Evolutionary conservation across 2,797 vertebrate genomes (phyloP), one percentile per base, ranked within the genome.

Genomic region (Cirrhinus mrigala): DNA sequence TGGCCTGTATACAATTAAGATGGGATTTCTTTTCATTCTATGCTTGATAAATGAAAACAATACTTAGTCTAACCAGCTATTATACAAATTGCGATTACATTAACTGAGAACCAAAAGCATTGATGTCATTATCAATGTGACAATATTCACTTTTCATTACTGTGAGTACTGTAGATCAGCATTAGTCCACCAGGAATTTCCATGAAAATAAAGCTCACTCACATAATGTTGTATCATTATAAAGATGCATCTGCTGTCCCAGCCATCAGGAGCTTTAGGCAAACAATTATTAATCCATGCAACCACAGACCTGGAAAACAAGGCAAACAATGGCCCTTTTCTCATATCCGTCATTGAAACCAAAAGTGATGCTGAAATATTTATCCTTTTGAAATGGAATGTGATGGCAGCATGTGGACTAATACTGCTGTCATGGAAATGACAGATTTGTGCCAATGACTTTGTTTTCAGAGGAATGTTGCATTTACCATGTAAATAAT

Each of bases 301-400:
- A 75, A 76, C 33, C 7, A 70, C 40, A 81, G 24, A 69, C 12
- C 73, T 82, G 22, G 54, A 40, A 83, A 29, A 56, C 56, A 18
- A 79, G 58, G 70, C 27, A 87, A 60, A 82, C 52, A 50, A 24
- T 4, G 11, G 33, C 37, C 15, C 20, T 68, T 82, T 70, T 64
- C 40, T 44, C 50, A 50, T 70, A 86, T 82, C 40, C 62, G 16
- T 44, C 50, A 64, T 64, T 14, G 27, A 37, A 46, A 29, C 70
- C 27, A 37, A 50, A 82, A 82, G 52, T 77, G 27, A 73, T 78
- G 15, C 33, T 86, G 73, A 85, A 85, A 87, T 84, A 87, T 85
- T 84, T 86, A 86, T 82, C 52, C 14, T 66, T 40, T 79, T 58
- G 29, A 54, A 83, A 88, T 71, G 48, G 37, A 79, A 81, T 20